Conservation (phyloP, 2,888 invertebrate species). For the Zhuqinia jingwanae region DNA sequence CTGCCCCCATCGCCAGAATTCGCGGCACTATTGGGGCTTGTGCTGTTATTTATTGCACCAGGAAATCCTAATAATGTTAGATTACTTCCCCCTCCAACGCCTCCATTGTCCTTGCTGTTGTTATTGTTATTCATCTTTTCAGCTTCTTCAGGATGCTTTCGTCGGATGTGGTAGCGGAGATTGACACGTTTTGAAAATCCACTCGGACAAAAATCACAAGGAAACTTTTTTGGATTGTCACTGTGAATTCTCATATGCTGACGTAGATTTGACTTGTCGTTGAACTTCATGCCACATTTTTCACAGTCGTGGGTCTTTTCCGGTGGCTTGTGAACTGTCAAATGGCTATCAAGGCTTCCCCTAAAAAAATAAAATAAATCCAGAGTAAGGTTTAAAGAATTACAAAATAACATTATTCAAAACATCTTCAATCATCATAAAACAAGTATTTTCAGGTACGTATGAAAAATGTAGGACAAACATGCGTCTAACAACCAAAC, state of each 20-base stretch:
- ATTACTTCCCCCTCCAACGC: constrained; percentile 22
- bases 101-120: constrained; percentile 68
- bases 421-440: no score
- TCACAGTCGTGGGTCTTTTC: constrained; percentile 76
- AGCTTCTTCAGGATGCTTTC: constrained; percentile 78
- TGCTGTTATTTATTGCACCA: constrained; percentile 19
- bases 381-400: constrained; percentile 18
- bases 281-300: constrained; percentile 78
- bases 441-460: neutral
- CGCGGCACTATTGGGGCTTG: constrained; percentile 35
- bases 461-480: neutral
- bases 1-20: constrained; percentile 39
- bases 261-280: constrained; percentile 76
- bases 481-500: no score
- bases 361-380: constrained; percentile 72
- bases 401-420: neutral
- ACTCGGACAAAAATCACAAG: constrained; percentile 78
- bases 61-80: constrained; percentile 50
- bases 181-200: constrained; percentile 79
- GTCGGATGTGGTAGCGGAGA: constrained; percentile 78
- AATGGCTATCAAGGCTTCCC: constrained; percentile 78
- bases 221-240: constrained; percentile 78
- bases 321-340: constrained; percentile 76
- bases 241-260: constrained; percentile 77
- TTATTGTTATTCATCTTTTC: constrained; percentile 75